Base-by-base conservation (phyloP, 2,888 invertebrate genomes). In the Protophormia terraenovae region DNA sequence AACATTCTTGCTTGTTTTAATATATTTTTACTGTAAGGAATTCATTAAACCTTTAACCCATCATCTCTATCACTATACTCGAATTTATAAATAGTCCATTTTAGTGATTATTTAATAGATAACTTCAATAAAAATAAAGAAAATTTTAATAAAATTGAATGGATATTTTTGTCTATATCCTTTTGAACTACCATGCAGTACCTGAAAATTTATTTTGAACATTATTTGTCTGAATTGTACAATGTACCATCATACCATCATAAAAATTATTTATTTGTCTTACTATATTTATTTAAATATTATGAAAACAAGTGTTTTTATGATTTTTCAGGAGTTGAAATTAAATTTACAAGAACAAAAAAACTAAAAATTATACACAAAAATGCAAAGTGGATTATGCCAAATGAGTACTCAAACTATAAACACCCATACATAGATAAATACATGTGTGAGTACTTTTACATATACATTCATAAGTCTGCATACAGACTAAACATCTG, bases 371-470 rank as follows among this genome's bases (percentile, higher is more conserved):
- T 55, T 72, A 66, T 71, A 32, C 14, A 47, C 3, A 45, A 64
- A 79, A 78, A 60, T 73, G 55, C 19, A 73, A 83, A 83, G 29
- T 73, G 47, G 78, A 72, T 83, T 83, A 78, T 78, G 60, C 47
- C 60, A 75, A 78, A 71, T 71, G 73, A 73, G 50, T 76, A 55
- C 80, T 77, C 22, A 38, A 53, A 78, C 45, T 60, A 5, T 47
- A 71, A 16, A 58, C 47, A 69, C 10, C 50, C 19, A 29, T 6
- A 58, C 27, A 58, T 22, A 50, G 35, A 64, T 19, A 45, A 38
- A 14, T 71, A 12, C 1, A 12, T 16, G 45, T 67, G 22, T 3
- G 55, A 35, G 29, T 3, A 7, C 35, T 47, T 22, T 7, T 41
- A 12, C 2, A 16, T 75, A n/a, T 47, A 14, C 32, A 24, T 58